These are phyloP conservation scores for Notoglanidium macrostoma DNA, from an alignment of 2,797 vertebrate species.

Conservation along the genomic window DNA sequence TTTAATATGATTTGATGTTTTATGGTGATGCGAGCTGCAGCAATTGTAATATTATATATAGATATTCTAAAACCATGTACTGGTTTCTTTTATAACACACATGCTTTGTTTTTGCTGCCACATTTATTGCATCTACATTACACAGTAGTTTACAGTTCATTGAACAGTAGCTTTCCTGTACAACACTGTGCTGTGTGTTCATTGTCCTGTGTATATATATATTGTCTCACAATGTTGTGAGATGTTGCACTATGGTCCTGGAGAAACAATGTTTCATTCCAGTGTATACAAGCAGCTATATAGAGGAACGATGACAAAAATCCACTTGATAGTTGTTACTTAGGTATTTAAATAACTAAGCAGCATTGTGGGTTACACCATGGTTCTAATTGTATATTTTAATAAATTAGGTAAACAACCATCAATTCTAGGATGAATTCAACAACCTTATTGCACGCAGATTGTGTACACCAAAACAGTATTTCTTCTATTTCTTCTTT, in stretches of 20 bases:
- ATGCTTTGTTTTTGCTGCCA: not conserved
- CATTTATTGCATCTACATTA: not conserved
- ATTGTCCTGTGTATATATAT: too few relatives aligned
- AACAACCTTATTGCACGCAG: not conserved
- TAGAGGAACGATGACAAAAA: not conserved
- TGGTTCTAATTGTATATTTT: not conserved
- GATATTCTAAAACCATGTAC: not conserved
- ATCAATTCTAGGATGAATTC: not conserved
- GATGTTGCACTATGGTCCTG: not conserved
- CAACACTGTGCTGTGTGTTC: not conserved
- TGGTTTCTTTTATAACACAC: not conserved
- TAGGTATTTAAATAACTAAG: not conserved
- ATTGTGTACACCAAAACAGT: not conserved
- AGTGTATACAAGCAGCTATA: not conserved
- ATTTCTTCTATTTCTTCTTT: not conserved
- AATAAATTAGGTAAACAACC: not conserved
- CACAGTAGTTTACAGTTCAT: not conserved
- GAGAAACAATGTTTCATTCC: not conserved
- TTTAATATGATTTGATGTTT: not conserved
- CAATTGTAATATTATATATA: not conserved
- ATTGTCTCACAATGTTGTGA: too few relatives aligned
- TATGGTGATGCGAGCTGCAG: not conserved
- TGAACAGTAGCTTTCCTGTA: not conserved
- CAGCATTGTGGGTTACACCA: not conserved
- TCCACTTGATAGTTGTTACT: not conserved